Percentiles rank a stretch among this genome's conserved stretches.
Evolutionary conservation across 37 sponge, comb jelly and placozoan genomes (phyloP).

Genomic region (Beroe ovata): DNA sequence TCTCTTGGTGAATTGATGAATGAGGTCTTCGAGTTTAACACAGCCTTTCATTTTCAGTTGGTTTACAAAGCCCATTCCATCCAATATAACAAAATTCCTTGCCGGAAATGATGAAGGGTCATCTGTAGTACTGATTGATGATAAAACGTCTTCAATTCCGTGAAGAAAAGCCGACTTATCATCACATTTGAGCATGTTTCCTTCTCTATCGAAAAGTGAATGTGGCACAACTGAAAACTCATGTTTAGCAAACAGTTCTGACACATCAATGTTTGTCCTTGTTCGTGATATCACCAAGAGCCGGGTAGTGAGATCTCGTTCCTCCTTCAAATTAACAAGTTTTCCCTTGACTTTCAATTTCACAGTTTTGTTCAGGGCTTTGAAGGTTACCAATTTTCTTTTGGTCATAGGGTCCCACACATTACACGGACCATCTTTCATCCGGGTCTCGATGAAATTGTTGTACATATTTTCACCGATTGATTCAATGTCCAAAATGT

Average conservation of each 20-base stretch:
- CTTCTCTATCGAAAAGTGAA: not conserved
- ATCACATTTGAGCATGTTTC: not conserved
- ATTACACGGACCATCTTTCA: not conserved
- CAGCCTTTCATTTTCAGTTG: not conserved
- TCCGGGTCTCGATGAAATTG: not conserved
- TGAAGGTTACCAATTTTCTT: not conserved
- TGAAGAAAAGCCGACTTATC: not conserved
- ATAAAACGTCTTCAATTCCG: not conserved
- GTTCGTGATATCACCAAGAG: not conserved
- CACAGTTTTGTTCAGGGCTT: not conserved
- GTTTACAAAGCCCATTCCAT: constrained; percentile 25
- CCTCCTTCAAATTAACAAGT: not conserved
- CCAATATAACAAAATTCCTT: not conserved
- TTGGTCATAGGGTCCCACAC: not conserved
- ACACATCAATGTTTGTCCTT: not conserved
- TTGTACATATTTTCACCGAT: not conserved
- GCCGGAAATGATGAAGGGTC: not conserved
- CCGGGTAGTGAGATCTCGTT: not conserved
- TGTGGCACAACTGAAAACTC: not conserved
- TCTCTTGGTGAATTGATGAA: not conserved
- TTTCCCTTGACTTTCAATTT: not conserved
- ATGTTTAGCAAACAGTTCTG: not conserved
- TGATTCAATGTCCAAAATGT: not conserved
- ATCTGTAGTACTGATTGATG: not conserved
- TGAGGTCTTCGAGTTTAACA: not conserved